Evolutionary conservation across 2,888 invertebrate genomes (phyloP).

Genomic region (Athalia cordata): DNA sequence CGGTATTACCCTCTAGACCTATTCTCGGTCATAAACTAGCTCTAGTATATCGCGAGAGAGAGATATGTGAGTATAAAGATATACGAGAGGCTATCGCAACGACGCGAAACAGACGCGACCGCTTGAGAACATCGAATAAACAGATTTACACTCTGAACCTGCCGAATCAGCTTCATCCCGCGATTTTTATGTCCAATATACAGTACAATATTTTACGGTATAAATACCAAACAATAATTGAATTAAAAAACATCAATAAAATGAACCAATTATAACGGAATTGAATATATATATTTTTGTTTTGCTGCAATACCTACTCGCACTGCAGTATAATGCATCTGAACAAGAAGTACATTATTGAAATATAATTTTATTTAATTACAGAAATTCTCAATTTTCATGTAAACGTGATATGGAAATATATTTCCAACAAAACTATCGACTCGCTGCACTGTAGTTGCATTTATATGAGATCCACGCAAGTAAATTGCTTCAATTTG

Average conservation of each 20-base stretch:
- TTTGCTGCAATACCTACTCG: no score
- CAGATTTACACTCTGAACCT: constrained; percentile 11
- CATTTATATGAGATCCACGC: no score
- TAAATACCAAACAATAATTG: background rate
- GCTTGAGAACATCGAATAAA: constrained; percentile 30
- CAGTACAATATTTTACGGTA: background rate
- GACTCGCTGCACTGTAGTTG: no score
- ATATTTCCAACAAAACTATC: no score
- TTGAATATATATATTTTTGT: no score
- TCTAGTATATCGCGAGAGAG: background rate
- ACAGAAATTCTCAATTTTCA: no score
- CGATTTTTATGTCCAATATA: background rate
- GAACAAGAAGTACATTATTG: no score
- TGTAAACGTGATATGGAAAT: no score
- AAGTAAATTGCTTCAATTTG: no score
- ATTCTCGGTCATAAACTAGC: background rate
- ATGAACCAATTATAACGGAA: no score
- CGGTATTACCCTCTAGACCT: background rate
- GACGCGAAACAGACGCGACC: constrained; percentile 27
- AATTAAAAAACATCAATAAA: background rate
- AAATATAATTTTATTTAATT: no score
- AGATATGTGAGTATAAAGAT: background rate
- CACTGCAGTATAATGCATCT: no score
- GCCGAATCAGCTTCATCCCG: background rate
- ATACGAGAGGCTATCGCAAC: background rate